Base-by-base conservation (phyloP, 2,888 invertebrate genomes). In the Pantelozetes paolii region DNA sequence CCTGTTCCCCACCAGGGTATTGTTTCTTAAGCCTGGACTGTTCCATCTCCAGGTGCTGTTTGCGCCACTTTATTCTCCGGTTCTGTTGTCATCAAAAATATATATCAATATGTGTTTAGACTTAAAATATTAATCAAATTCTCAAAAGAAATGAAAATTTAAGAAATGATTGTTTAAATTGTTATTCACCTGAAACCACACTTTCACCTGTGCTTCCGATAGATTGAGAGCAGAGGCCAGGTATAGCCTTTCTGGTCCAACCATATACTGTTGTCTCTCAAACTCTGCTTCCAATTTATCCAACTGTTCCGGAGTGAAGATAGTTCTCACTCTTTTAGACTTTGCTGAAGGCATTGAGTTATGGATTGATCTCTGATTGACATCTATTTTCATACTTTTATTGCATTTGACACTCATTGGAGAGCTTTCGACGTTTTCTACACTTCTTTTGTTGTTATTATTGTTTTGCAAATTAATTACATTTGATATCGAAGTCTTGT, bases 251-350 rank as follows among this genome's bases (percentile, higher is more conserved):
- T 96, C 96, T 0, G 94, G 95, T 0, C 96, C 96, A 15, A 97
- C 96, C 96, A 97, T 96, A 84, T 97, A 97, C 83, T 97, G 96
- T 80, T 96, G 96, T 50, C 94, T 84, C 79, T 95, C 94, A 80
- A 97, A 97, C 84, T 96, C 96, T 0, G 91, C 90, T 81, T 97
- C 96, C 73, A 97, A 84, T 78, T 94, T 85, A 82, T 97, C 96
- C 78, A 97, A 83, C 83, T 97, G 96, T 80, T 96, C 96, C 0
- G 95, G 94, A 0, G 96, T 96, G 85, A 97, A 97, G 79, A 97
- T 97, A 0, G 96, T 97, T 30, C 97, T 85, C 50, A 96, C 94
- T 77, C 96, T 85, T 84, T 96, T 96, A n/a, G 73, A 73, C 50
- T 50, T 50, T 50, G 50, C 8, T 9, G 8, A 5, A 13, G 50